Base-by-base conservation (phyloP, 2,797 vertebrate genomes). In the Buceros bicornis region DNA sequence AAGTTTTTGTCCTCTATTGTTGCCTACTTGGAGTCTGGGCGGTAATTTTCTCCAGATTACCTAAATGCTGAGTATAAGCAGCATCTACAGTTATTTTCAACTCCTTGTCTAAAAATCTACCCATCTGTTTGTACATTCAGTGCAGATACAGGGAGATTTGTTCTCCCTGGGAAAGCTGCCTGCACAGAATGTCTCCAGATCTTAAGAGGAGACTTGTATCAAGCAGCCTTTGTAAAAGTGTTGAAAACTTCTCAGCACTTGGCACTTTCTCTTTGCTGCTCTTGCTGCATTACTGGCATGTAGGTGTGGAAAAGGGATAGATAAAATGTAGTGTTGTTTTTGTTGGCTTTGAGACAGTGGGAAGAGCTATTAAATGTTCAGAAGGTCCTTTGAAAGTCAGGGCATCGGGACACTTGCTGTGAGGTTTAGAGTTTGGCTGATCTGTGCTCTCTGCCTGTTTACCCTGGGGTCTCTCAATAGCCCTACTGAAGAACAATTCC, bases 301-400 rank as follows among this genome's bases (percentile, higher is more conserved):
- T 70, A 86, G 83, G 56, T 79, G 76, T 79, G 83, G 95, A 93
- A 90, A 71, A 92, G 51, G 43, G 62, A 29, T 24, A 90, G 94
- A 73, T 93, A 82, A 95, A 96, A 45, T 40, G 31, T 50, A 37
- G 42, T 47, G 67, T 77, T 90, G 78, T 84, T 87, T 94, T 53
- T 70, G 33, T 80, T 96, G 92, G 90, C 93, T 82, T 40, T 67
- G 64, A 93, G 78, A 51, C 54, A 85, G 33, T 87, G 71, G 60
- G 78, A 95, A 94, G 81, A 93, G 71, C 88, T 85, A 81, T 92
- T 77, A 89, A 87, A 92, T 90, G 78, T 87, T 82, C 57, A 85
- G 67, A 80, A 90, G 67, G 91, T 89, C 64, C 78, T 96, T 73
- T 95, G 90, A 92, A 96, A 95, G 93, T 94, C 86, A 92, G 78